A percentile compares a stretch with the other conserved stretches of the same genome.
Evolutionary conservation across 2,888 invertebrate species (phyloP).

Genomic region (Spodoptera exigua): DNA sequence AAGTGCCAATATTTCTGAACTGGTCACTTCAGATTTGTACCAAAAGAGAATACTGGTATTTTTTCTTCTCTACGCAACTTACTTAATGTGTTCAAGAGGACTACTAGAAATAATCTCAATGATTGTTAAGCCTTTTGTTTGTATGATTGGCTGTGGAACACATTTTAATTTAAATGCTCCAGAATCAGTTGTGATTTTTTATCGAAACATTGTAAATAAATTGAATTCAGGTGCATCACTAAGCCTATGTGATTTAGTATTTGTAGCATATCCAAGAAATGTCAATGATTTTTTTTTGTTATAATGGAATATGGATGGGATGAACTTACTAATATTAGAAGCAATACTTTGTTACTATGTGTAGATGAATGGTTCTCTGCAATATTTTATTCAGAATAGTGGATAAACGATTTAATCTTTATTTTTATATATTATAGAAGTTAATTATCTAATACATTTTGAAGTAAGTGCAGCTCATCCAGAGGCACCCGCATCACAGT

Average conservation of each 20-base stretch:
- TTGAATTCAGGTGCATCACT: constrained; percentile 60
- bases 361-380: constrained; percentile 42
- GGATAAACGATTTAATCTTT: constrained; percentile 39
- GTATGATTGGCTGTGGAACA: constrained; percentile 42
- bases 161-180: constrained; percentile 25
- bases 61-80: too few relatives aligned
- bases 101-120: constrained; percentile 10
- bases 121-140: constrained; percentile 20
- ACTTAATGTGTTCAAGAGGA: too few relatives aligned
- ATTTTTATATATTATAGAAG: constrained; percentile 34
- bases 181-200: constrained; percentile 26
- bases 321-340: constrained; percentile 67
- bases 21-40: too few relatives aligned
- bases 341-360: constrained; percentile 35
- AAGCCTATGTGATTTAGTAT: constrained; percentile 75
- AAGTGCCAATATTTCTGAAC: too few relatives aligned
- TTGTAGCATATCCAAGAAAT: constrained; percentile 71
- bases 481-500: constrained; percentile 69
- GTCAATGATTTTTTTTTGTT: constrained; percentile 62
- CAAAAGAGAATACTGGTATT: too few relatives aligned
- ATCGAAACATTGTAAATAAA: constrained; percentile 48
- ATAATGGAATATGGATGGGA: constrained; percentile 69
- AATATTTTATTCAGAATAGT: constrained; percentile 45
- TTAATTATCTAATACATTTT: constrained; percentile 44
- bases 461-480: constrained; percentile 73